Evolutionary conservation across 2,888 invertebrate species (phyloP).

Genomic region (Mythimna loreyi): DNA sequence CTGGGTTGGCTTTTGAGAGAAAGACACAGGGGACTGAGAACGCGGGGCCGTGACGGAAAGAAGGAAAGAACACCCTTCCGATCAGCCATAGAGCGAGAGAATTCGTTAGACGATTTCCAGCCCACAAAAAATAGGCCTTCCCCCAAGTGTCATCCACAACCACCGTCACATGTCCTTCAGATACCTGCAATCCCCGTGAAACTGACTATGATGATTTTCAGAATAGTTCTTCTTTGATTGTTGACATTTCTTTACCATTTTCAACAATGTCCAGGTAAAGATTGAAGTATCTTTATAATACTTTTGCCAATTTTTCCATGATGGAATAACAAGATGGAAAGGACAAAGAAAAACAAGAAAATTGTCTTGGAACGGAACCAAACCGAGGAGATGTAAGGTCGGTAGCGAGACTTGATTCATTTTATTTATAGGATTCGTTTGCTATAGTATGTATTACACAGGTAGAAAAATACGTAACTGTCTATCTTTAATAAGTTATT

Average conservation of each 20-base stretch:
- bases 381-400: slow-evolving; percentile 20
- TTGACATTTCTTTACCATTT: slow-evolving; percentile 7
- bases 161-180: no score
- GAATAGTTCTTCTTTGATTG: background rate
- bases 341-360: slow-evolving; percentile 40
- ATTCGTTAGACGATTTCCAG: no score
- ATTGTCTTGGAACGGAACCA: slow-evolving; percentile 53
- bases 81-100: no score
- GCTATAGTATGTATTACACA: background rate
- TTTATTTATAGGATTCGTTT: background rate
- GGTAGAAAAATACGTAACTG: background rate
- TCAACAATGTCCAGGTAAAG: slow-evolving; percentile 1
- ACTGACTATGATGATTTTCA: background rate
- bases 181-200: no score
- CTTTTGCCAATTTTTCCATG: slow-evolving; percentile 15
- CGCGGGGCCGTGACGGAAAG: no score
- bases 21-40: no score
- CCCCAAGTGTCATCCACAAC: no score
- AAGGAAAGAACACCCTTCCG: no score
- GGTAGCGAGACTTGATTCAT: slow-evolving; percentile 15
- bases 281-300: slow-evolving; percentile 4
- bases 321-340: slow-evolving; percentile 39
- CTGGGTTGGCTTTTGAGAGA: no score
- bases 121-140: no score
- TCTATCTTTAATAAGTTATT: background rate